Percentiles rank a stretch among this genome's conserved stretches.
These are phyloP conservation scores for Chironomus tepperi DNA, from an alignment of 1,140 invertebrate species.

Conservation along the genomic window DNA sequence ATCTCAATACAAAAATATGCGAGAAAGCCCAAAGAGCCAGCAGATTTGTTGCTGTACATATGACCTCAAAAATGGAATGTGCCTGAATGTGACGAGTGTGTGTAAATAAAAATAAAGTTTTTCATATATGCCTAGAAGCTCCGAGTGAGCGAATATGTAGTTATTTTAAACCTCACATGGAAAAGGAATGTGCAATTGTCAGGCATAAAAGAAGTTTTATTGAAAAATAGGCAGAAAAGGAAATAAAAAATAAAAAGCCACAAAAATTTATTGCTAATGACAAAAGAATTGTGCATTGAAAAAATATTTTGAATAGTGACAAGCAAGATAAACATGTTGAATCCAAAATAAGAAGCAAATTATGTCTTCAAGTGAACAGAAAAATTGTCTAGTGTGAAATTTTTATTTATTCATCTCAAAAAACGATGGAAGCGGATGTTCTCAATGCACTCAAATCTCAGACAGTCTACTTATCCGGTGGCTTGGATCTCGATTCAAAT, in stretches of 20 bases:
- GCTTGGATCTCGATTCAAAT: conserved; percentile 52
- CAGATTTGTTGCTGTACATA: background rate
- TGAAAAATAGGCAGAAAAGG: too few species aligned
- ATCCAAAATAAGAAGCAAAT: background rate
- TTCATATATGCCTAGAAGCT: too few species aligned
- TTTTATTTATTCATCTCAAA: background rate
- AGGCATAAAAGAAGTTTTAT: too few species aligned
- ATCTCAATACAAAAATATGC: background rate
- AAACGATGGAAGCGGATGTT: conserved; percentile 41
- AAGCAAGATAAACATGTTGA: background rate
- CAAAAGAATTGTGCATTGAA: too few species aligned
- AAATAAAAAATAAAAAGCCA: too few species aligned
- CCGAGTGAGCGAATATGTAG: too few species aligned
- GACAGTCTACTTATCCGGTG: conserved; percentile 52
- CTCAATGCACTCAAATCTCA: conserved; percentile 45
- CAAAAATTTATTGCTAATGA: too few species aligned
- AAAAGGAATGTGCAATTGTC: too few species aligned
- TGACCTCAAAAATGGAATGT: conserved; percentile 1
- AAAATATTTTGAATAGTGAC: too few species aligned
- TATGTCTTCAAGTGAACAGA: too few species aligned
- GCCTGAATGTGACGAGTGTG: background rate
- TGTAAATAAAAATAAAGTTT: background rate
- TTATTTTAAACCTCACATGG: too few species aligned
- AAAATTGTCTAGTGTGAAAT: too few species aligned
- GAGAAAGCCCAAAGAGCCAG: background rate